Evolutionary conservation across 2,888 invertebrate genomes (phyloP).

Genomic region (Archips xylosteana): DNA sequence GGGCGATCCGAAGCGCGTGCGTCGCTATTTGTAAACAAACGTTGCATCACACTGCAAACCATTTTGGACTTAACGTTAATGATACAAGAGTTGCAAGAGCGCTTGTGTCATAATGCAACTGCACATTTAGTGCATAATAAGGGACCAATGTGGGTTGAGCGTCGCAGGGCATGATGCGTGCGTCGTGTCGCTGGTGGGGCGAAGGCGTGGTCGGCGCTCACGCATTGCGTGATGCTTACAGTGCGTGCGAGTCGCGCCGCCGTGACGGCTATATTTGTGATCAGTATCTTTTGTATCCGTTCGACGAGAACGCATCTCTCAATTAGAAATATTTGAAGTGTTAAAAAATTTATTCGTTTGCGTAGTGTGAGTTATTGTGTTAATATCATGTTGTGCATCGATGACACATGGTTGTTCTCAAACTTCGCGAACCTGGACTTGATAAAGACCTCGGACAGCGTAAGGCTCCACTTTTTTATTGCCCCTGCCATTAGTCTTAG

Average conservation of each 20-base stretch:
- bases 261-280: constrained; percentile 20
- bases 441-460: constrained; percentile 57
- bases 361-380: constrained; percentile 39
- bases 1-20: constrained; percentile 22
- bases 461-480: constrained; percentile 50
- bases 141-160: constrained; percentile 77
- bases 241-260: constrained; percentile 70
- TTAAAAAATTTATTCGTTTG: constrained; percentile 47
- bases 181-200: constrained; percentile 56
- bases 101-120: constrained; percentile 1
- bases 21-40: neutral
- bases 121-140: constrained; percentile 57
- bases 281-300: constrained; percentile 30
- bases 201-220: constrained; percentile 71
- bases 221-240: constrained; percentile 73
- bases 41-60: constrained; percentile 9
- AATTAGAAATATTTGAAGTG: neutral
- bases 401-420: constrained; percentile 63
- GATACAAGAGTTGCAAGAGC: constrained; percentile 2
- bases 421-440: constrained; percentile 59
- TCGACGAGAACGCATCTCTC: constrained; percentile 6
- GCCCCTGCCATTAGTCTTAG: neutral
- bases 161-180: constrained; percentile 64
- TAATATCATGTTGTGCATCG: constrained; percentile 60
- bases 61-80: constrained; percentile 6